phyloP scores from a whole-genome alignment of 2,888 invertebrate genomes.

The Heliconius ismenius region DNA sequence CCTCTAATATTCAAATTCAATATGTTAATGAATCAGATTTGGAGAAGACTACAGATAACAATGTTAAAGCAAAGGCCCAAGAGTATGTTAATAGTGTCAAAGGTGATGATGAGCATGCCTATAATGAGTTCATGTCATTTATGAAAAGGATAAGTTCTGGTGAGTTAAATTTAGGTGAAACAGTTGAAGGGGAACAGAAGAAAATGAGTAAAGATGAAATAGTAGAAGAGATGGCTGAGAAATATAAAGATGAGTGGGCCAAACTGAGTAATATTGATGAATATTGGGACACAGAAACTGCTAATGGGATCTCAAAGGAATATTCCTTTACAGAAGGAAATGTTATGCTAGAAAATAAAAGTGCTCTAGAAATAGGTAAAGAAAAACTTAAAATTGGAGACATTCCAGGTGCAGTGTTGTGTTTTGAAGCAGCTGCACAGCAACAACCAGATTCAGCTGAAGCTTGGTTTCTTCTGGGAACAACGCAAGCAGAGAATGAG shows the following conservation, averaged over 20 bases:
- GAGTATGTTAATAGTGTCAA: conserved; percentile 82
- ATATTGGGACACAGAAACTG: conserved; percentile 85
- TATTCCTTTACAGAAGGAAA: conserved; percentile 93
- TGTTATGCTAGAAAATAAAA: conserved; percentile 88
- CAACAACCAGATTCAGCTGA: conserved; percentile 89
- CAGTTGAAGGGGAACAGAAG: conserved; percentile 64
- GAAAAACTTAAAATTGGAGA: conserved; percentile 92
- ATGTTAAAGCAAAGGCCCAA: conserved; percentile 80
- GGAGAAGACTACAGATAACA: conserved; percentile 55
- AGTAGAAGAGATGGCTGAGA: conserved; percentile 80
- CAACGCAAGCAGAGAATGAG: conserved; percentile 98
- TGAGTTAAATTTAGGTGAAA: conserved; percentile 81
- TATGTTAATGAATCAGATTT: conserved; percentile 69
- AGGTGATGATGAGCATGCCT: conserved; percentile 86
- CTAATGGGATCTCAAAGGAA: conserved; percentile 81
- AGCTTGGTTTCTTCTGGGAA: conserved; percentile 94
- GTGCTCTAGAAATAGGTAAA: conserved; percentile 93
- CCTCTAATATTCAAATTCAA: conserved; percentile 67
- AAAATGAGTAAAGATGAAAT: conserved; percentile 70
- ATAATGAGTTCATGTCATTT: conserved; percentile 92
- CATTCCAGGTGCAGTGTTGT: conserved; percentile 95
- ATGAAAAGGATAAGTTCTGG: conserved; percentile 89
- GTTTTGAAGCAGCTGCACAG: conserved; percentile 97
- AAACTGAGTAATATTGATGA: conserved; percentile 85
- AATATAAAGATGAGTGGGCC: conserved; percentile 89